Conservation (phyloP, 1,140 invertebrate species). For the Nephila pilipes region DNA sequence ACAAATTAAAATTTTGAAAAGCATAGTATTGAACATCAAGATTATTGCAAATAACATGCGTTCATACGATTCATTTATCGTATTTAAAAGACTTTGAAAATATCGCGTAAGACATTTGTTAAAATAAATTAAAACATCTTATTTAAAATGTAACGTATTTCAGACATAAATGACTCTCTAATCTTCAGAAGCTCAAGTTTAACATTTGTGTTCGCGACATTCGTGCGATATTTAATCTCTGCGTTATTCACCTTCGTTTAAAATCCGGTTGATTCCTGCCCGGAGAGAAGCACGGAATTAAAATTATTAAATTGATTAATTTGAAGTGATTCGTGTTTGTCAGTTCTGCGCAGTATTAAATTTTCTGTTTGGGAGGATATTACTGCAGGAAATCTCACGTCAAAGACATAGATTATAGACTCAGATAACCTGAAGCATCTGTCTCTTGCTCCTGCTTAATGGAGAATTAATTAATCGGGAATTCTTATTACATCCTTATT, state of each 20-base stretch:
- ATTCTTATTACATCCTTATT: background rate
- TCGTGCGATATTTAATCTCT: background rate
- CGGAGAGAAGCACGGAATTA: background rate
- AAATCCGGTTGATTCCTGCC: background rate
- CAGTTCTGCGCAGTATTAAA: background rate
- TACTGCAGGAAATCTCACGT: background rate
- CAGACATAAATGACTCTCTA: background rate
- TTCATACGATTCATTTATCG: too few species aligned
- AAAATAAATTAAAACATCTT: too few species aligned
- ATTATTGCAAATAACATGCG: too few species aligned
- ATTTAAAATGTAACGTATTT: background rate
- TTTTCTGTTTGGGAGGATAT: background rate
- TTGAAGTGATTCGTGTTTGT: background rate
- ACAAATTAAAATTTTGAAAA: too few species aligned
- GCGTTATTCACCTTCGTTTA: background rate
- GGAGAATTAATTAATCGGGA: background rate
- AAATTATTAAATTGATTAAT: conserved; percentile 21
- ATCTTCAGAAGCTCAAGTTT: background rate
- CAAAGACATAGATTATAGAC: background rate
- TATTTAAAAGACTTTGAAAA: too few species aligned
- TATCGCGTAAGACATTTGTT: too few species aligned
- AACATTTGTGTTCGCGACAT: background rate
- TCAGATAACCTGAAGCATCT: background rate
- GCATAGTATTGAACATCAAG: too few species aligned
- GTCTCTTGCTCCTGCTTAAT: background rate